phyloP scores from a whole-genome alignment of 2,797 vertebrate species.

The Coregonus ussuriensis region DNA sequence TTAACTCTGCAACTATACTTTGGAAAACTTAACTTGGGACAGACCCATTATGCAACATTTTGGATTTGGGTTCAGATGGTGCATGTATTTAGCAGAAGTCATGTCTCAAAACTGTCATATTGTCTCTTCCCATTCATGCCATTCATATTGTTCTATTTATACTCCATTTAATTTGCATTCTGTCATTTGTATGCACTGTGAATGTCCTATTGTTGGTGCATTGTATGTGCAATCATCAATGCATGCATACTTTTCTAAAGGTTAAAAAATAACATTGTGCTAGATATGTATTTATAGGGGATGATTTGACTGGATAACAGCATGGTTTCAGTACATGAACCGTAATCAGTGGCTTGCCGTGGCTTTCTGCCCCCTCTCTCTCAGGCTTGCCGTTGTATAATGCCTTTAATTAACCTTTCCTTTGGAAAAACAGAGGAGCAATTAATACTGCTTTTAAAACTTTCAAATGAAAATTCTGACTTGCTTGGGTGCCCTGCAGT shows the following conservation, averaged over 20 bases:
- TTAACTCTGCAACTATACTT: neutral
- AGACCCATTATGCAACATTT: neutral
- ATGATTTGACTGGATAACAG: conserved; percentile 18
- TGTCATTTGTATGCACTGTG: neutral
- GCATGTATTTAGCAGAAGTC: neutral
- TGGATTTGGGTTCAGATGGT: neutral
- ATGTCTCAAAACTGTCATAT: neutral
- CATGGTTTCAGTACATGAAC: conserved; percentile 7
- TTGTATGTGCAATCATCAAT: conserved; percentile 1
- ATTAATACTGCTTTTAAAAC: conserved; percentile 57
- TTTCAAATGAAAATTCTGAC: conserved; percentile 58
- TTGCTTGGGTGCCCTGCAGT: conserved; percentile 45
- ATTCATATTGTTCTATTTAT: neutral
- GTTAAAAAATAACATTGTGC: neutral
- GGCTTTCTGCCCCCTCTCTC: conserved; percentile 10
- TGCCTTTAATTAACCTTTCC: conserved; percentile 50
- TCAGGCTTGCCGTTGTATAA: conserved; percentile 17
- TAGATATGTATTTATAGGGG: conserved; percentile 3
- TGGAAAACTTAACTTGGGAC: neutral
- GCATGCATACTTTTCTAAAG: neutral
- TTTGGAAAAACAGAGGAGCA: conserved; percentile 50
- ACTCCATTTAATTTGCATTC: neutral
- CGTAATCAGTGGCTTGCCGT: conserved; percentile 10
- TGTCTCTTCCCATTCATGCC: neutral
- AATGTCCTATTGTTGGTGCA: neutral